A percentile compares a stretch with the other conserved stretches of the same genome.
Conservation (phyloP, 2,888 invertebrate species). For the Atherix ibis region DNA sequence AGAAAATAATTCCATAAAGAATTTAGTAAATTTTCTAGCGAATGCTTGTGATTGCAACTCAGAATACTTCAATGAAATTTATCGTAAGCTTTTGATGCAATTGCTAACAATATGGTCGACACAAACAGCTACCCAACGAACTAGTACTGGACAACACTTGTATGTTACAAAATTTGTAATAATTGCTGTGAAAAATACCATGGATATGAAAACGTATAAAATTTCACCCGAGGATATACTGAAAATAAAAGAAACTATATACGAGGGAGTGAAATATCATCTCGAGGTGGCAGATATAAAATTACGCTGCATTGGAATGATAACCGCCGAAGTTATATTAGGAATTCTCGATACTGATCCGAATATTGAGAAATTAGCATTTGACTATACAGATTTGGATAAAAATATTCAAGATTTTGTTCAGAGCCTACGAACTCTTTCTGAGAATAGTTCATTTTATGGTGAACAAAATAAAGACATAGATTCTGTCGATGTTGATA, state of each 20-base stretch:
- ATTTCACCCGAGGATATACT: constrained; percentile 17
- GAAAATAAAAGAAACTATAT: constrained; percentile 32
- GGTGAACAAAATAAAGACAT: background rate
- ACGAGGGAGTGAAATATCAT: constrained; percentile 51
- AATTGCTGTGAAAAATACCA: constrained; percentile 37
- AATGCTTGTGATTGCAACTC: constrained; percentile 20
- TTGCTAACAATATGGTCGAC: constrained; percentile 53
- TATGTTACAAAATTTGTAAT: constrained; percentile 52
- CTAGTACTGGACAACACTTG: constrained; percentile 51
- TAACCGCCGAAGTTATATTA: constrained; percentile 48
- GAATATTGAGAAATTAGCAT: constrained; percentile 40
- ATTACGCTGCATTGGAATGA: constrained; percentile 56
- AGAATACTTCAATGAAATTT: constrained; percentile 20
- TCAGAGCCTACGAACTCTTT: background rate
- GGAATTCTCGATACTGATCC: constrained; percentile 33
- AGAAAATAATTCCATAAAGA: constrained; percentile 37
- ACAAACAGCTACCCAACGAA: constrained; percentile 42
- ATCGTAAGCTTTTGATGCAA: constrained; percentile 36
- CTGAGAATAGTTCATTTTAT: background rate
- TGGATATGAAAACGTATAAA: constrained; percentile 16
- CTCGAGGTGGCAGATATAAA: constrained; percentile 45
- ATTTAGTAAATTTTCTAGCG: constrained; percentile 45
- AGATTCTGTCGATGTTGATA: background rate
- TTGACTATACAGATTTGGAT: constrained; percentile 41
- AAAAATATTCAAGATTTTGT: background rate